Percentiles rank a stretch among this genome's conserved stretches.
Evolutionary conservation across 1,140 invertebrate genomes (phyloP).

Genomic region (Papilio glaucus): DNA sequence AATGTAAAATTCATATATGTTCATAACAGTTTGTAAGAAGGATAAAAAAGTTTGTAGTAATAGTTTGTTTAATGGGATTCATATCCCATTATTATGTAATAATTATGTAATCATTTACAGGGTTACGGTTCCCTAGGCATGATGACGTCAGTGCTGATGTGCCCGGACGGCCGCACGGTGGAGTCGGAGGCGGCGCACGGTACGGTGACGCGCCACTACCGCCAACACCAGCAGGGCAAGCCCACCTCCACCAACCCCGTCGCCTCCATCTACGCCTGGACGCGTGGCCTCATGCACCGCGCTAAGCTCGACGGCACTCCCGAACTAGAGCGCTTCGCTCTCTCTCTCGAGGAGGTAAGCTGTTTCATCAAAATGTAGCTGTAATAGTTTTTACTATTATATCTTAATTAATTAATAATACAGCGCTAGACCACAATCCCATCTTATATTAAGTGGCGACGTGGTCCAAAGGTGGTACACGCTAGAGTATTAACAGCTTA

Average conservation of each 20-base stretch:
- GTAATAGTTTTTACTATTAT: too few relatives aligned
- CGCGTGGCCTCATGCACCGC: conserved; percentile 91
- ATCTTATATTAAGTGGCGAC: too few relatives aligned
- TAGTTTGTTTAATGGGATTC: too few relatives aligned
- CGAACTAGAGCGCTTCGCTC: conserved; percentile 86
- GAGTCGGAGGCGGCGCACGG: conserved; percentile 97
- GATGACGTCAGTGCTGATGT: conserved; percentile 96
- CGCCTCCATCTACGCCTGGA: conserved; percentile 97
- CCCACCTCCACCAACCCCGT: conserved; percentile 95
- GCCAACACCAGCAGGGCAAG: conserved; percentile 92
- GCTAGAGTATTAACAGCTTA: too few relatives aligned
- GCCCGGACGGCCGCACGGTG: conserved; percentile 95
- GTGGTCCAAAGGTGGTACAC: too few relatives aligned
- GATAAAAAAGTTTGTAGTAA: too few relatives aligned
- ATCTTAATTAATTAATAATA: too few relatives aligned
- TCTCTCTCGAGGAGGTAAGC: conserved; percentile 81
- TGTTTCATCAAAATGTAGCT: background rate
- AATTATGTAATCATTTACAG: too few relatives aligned
- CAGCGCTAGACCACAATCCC: too few relatives aligned
- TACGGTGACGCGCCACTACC: conserved; percentile 95
- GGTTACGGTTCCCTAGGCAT: conserved; percentile 94
- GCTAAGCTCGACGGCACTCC: conserved; percentile 92
- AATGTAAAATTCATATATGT: too few relatives aligned
- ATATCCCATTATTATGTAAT: too few relatives aligned
- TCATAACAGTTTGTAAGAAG: too few relatives aligned